Evolutionary conservation across 2,797 vertebrate species (phyloP), one percentile per base, ranked within the genome.

Genomic region (Rhinogobio ventralis): DNA sequence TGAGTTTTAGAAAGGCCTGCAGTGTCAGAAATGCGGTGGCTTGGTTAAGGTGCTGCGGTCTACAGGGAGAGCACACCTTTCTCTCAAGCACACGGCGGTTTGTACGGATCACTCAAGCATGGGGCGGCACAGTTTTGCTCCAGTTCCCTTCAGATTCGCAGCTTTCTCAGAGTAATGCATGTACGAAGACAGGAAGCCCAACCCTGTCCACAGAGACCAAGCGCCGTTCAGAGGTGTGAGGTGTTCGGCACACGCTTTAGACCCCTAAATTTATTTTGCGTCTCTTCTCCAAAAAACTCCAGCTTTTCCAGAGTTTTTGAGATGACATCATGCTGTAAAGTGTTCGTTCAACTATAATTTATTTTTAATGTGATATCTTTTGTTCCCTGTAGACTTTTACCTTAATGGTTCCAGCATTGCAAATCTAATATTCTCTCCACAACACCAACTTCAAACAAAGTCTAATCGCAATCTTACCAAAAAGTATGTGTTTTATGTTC

Each of bases 291-390:
- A 69, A 86, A 89, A 76, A 67, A 53, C 60, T 71, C 25, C 19
- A 57, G 82, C 33, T 51, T 84, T 82, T 90, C 74, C 88, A 81
- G 67, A 85, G 88, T 93, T 90, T 89, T 89, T 86, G 85, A 85
- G 79, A 94, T 95, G 93, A 95, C 91, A 93, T 95, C 94, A 94
- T 93, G 90, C 85, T 20, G 72, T 92, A 90, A 91, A 93, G 92
- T 92, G 91, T 93, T 92, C 90, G 81, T 87, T 57, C 83, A 62
- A 91, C 93, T 94, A 93, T 95, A 95, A 96, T 95, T 94, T 93
- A 88, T 95, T 95, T 95, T 94, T 93, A 91, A 91, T 90, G 88
- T 89, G 92, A 94, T 93, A 91, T 91, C 87, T 93, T 91, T 90
- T 90, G 91, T 92, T 93, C 91, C 91, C 93, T 93, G 93, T 91